Evolutionary conservation across 1,140 invertebrate species (phyloP).

Genomic region (Linepithema humile): DNA sequence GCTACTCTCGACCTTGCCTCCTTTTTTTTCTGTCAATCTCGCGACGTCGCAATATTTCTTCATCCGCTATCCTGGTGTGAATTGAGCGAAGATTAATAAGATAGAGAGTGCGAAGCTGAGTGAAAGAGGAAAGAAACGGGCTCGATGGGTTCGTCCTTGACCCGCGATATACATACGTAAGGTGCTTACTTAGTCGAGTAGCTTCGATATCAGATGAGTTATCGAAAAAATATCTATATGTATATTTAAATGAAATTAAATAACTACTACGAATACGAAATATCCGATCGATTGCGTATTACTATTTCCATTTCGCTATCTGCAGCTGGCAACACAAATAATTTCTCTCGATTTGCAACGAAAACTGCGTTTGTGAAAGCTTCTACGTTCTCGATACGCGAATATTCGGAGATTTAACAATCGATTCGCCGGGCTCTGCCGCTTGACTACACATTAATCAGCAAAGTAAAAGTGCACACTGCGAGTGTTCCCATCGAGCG

Average conservation of each 20-base stretch:
- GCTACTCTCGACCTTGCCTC: background rate
- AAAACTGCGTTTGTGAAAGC: no score
- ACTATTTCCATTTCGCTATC: background rate
- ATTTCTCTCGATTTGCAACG: background rate
- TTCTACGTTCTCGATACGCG: background rate
- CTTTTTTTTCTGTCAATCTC: constrained; percentile 18
- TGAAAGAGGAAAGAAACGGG: background rate
- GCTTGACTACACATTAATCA: background rate
- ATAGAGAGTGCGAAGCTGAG: background rate
- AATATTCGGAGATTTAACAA: background rate
- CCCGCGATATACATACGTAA: constrained; percentile 13
- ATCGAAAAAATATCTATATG: background rate
- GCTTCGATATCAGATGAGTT: constrained; percentile 2
- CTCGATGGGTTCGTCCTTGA: constrained; percentile 55
- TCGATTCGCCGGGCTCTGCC: background rate
- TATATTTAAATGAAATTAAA: constrained; percentile 13
- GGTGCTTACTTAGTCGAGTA: background rate
- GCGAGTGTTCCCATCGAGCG: background rate
- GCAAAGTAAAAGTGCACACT: background rate
- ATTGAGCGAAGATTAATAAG: constrained; percentile 47
- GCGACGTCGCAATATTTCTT: background rate
- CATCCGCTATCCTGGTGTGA: background rate
- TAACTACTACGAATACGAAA: background rate
- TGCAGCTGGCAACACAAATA: background rate
- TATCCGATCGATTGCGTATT: background rate